These are phyloP conservation scores for Drosophila malerkotliana DNA, from an alignment of 1,140 invertebrate genomes.

Conservation along the genomic window DNA sequence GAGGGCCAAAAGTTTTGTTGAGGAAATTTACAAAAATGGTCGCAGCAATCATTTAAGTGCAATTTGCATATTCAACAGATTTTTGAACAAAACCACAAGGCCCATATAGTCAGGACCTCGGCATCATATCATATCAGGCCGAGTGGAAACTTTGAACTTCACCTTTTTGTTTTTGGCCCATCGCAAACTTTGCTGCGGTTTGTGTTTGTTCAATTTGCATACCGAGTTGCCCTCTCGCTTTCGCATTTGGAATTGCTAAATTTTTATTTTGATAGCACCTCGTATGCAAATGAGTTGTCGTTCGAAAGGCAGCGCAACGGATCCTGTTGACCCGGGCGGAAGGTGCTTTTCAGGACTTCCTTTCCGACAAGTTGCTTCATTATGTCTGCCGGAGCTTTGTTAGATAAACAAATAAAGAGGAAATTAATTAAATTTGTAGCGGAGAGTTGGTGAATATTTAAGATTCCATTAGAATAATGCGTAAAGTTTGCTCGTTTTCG, in stretches of 20 bases:
- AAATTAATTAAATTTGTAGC: slow-evolving; percentile 62
- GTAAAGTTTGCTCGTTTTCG: slow-evolving; percentile 4
- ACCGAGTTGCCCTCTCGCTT: slow-evolving; percentile 18
- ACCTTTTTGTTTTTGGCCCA: slow-evolving; percentile 48
- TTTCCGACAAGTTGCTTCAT: slow-evolving; percentile 63
- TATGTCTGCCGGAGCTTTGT: slow-evolving; percentile 41
- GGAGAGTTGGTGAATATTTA: slow-evolving; percentile 36
- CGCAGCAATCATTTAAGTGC: slow-evolving; percentile 42
- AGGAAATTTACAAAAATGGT: slow-evolving; percentile 47
- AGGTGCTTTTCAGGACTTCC: slow-evolving; percentile 32
- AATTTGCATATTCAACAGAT: slow-evolving; percentile 65
- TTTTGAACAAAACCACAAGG: slow-evolving; percentile 26
- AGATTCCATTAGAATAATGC: slow-evolving; percentile 30
- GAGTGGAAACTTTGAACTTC: slow-evolving; percentile 42
- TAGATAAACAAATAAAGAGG: slow-evolving; percentile 51
- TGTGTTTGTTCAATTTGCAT: slow-evolving; percentile 64
- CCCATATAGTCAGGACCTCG: neutral
- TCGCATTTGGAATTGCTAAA: slow-evolving; percentile 42
- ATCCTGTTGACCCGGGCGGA: slow-evolving; percentile 52
- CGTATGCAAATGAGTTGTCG: slow-evolving; percentile 67
- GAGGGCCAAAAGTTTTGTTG: slow-evolving; percentile 23
- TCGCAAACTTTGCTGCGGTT: slow-evolving; percentile 39
- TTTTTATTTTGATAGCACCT: slow-evolving; percentile 67
- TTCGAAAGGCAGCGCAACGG: slow-evolving; percentile 4
- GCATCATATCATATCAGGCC: slow-evolving; percentile 36